These are phyloP conservation scores for Acanthosepion pharaonis DNA, from an alignment of 2,888 invertebrate species.

Conservation along the genomic window DNA sequence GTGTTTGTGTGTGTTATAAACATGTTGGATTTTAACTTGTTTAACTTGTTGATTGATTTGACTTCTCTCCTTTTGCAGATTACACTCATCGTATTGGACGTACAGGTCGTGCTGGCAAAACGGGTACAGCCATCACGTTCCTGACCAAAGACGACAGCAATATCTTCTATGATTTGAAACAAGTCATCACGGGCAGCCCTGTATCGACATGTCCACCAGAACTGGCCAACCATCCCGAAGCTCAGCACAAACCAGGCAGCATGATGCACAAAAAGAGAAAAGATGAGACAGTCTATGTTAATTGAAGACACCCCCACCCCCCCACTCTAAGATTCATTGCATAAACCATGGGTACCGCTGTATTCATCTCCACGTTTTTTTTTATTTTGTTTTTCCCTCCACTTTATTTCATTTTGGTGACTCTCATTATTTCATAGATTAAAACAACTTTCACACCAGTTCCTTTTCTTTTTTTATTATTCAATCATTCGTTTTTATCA, in stretches of 20 bases:
- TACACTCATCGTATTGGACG: conserved; percentile 91
- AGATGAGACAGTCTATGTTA: conserved; percentile 68
- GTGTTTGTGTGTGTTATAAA: too few species aligned
- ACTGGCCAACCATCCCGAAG: conserved; percentile 97
- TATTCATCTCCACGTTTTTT: neutral
- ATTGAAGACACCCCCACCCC: neutral
- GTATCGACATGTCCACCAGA: conserved; percentile 96
- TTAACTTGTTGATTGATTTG: too few species aligned
- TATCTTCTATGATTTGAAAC: conserved; percentile 97
- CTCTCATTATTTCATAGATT: neutral
- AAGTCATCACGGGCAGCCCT: conserved; percentile 87
- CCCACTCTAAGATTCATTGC: neutral
- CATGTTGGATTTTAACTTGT: too few species aligned
- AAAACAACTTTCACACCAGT: neutral
- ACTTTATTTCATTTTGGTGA: neutral
- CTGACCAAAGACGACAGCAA: conserved; percentile 96
- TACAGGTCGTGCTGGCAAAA: conserved; percentile 98
- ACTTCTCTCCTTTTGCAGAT: conserved; percentile 77
- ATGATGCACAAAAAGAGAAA: conserved; percentile 86
- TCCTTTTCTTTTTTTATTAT: too few species aligned
- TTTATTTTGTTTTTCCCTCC: neutral
- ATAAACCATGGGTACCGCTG: neutral
- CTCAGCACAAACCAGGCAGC: conserved; percentile 96
- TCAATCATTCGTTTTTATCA: too few species aligned
- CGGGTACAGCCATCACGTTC: conserved; percentile 95